phyloP scores from a whole-genome alignment of 2,888 invertebrate species.

The Acrobasis consociella region DNA sequence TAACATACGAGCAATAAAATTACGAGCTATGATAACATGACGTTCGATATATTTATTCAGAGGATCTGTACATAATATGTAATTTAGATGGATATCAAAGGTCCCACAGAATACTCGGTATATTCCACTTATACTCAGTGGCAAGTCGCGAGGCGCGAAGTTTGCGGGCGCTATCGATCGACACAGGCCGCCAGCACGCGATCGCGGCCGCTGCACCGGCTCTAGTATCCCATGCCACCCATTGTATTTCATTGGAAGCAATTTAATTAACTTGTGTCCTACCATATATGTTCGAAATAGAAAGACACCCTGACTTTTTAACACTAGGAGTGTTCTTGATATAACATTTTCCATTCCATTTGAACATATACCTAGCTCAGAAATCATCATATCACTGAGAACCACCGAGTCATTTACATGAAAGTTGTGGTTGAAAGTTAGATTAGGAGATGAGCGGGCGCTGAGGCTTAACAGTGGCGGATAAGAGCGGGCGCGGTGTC shows the following conservation, averaged over 20 bases:
- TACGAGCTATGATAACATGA: background rate
- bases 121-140: conserved; percentile 47
- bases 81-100: background rate
- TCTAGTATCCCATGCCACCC: conserved; percentile 38
- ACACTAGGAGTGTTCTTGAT: background rate
- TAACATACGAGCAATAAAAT: background rate
- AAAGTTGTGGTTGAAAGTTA: conserved; percentile 5
- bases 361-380: background rate
- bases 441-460: conserved; percentile 41
- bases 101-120: background rate
- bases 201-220: conserved; percentile 67
- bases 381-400: background rate
- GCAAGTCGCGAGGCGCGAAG: conserved; percentile 64
- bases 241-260: conserved; percentile 36
- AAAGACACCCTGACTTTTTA: background rate
- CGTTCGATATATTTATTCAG: background rate
- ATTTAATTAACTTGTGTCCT: conserved; percentile 28
- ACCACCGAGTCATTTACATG: background rate
- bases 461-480: conserved; percentile 60
- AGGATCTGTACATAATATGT: background rate
- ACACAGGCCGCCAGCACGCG: conserved; percentile 67
- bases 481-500: conserved; percentile 65
- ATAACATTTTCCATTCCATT: no score
- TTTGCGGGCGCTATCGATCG: conserved; percentile 76
- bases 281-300: background rate